Conservation (phyloP, 2,888 invertebrate genomes). For the Orthonychiurus folsomi region DNA sequence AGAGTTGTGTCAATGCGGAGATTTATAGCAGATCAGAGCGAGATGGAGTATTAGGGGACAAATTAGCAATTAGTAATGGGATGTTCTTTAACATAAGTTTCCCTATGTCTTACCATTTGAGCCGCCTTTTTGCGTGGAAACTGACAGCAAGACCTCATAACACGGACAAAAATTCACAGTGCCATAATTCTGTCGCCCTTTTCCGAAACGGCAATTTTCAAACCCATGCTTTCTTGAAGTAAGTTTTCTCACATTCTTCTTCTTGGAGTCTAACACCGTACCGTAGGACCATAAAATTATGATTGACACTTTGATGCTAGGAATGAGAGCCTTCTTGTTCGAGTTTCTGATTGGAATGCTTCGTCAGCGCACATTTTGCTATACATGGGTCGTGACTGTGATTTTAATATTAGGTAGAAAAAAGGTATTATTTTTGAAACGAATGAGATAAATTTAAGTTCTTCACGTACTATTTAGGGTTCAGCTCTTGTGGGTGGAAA, state of each 20-base stretch:
- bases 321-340: constrained; percentile 27
- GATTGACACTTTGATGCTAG: constrained; percentile 12
- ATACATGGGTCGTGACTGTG: constrained; percentile 57
- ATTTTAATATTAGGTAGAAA: constrained; percentile 13
- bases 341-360: constrained; percentile 26
- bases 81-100: constrained; percentile 31
- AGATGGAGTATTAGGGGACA: constrained; percentile 7
- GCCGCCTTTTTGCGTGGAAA: constrained; percentile 21
- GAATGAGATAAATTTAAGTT: no score
- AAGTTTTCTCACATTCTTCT: background rate
- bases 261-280: background rate
- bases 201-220: constrained; percentile 29
- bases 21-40: constrained; percentile 20
- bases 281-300: background rate
- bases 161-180: constrained; percentile 3
- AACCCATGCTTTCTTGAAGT: constrained; percentile 21
- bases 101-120: background rate
- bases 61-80: constrained; percentile 17
- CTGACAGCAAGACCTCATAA: constrained; percentile 17
- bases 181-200: constrained; percentile 26
- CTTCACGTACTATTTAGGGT: no score
- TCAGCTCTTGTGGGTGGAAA: constrained; percentile 22
- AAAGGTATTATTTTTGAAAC: no score
- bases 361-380: constrained; percentile 51
- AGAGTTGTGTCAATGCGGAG: constrained; percentile 28